Evolutionary conservation across 1,140 invertebrate genomes (phyloP), one percentile per base, ranked within the genome.

Genomic region (Trichogramma pretiosum): DNA sequence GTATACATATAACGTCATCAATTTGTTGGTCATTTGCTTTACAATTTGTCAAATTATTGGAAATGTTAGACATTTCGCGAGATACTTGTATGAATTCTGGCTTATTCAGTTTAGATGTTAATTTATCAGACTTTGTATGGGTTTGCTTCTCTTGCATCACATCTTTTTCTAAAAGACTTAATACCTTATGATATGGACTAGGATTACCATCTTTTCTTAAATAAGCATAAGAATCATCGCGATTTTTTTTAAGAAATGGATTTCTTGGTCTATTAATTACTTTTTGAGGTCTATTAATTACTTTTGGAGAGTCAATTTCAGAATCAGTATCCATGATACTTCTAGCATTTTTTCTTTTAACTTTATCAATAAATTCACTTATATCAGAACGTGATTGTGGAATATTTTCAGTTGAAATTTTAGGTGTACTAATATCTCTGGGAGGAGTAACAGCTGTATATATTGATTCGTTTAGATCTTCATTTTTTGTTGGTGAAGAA

Each of bases 321-420:
- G 52, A 57, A 48, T 61, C 54, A n/a, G 47, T 46, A 17, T 57
- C 56, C 13, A 38, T 33, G 17, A 53, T 24, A 16, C 26, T 33
- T 35, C 45, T 56, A 8, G 50, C 58, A 43, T 65, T 63, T 46
- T 54, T 33, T 23, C 13, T 54, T 10, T 57, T 45, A 19, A 60
- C 38, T 54, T 60, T 56, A 33, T 61, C 61, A 23, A 67, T 62
- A 47, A 59, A 33, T 38, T 67, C 39, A 45, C 56, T 58, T 44
- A n/a, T n/a, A n/a, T n/a, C n/a, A n/a, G n/a, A n/a, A n/a, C n/a
- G n/a, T n/a, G n/a, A n/a, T n/a, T n/a, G n/a, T n/a, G n/a, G n/a
- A n/a, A n/a, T n/a, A n/a, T n/a, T n/a, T n/a, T n/a, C n/a, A n/a
- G n/a, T n/a, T n/a, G n/a, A n/a, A n/a, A n/a, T n/a, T n/a, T n/a